These are phyloP conservation scores for Oscheius sp. DNA, from an alignment of 2,888 invertebrate genomes.

Conservation along the genomic window DNA sequence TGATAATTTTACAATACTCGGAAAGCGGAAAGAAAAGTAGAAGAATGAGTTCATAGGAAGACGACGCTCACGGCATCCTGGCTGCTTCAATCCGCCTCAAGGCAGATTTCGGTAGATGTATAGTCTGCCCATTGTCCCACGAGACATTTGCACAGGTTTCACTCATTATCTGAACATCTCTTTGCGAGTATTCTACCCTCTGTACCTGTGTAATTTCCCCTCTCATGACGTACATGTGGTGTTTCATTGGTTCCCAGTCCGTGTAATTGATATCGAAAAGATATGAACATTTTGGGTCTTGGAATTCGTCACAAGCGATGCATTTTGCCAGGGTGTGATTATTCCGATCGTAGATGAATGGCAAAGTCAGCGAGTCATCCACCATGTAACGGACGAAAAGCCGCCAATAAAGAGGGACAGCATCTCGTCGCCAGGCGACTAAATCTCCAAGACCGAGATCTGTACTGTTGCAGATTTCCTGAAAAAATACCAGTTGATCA, in stretches of 20 bases:
- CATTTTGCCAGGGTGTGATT: slow-evolving; percentile 58
- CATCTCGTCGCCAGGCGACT: slow-evolving; percentile 63
- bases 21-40: too few relatives aligned
- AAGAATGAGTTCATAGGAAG: too few relatives aligned
- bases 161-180: slow-evolving; percentile 50
- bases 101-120: slow-evolving; percentile 64
- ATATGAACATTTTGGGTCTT: slow-evolving; percentile 66
- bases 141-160: slow-evolving; percentile 62
- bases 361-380: slow-evolving; percentile 63
- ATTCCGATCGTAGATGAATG: slow-evolving; percentile 65
- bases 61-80: too few relatives aligned
- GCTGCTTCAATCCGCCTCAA: slow-evolving; percentile 35
- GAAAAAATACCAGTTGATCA: background rate
- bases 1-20: too few relatives aligned
- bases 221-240: slow-evolving; percentile 66
- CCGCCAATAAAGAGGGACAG: slow-evolving; percentile 66
- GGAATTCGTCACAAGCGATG: slow-evolving; percentile 67
- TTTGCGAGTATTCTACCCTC: too few relatives aligned
- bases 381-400: slow-evolving; percentile 65
- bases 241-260: slow-evolving; percentile 66
- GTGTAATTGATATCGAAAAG: slow-evolving; percentile 65
- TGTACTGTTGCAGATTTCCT: slow-evolving; percentile 30
- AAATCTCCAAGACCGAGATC: slow-evolving; percentile 24
- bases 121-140: slow-evolving; percentile 65
- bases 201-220: slow-evolving; percentile 63